Percentiles rank a stretch among this genome's conserved stretches.
Conservation (phyloP, 2,888 invertebrate genomes). For the Polydrusus pterygomalis region DNA sequence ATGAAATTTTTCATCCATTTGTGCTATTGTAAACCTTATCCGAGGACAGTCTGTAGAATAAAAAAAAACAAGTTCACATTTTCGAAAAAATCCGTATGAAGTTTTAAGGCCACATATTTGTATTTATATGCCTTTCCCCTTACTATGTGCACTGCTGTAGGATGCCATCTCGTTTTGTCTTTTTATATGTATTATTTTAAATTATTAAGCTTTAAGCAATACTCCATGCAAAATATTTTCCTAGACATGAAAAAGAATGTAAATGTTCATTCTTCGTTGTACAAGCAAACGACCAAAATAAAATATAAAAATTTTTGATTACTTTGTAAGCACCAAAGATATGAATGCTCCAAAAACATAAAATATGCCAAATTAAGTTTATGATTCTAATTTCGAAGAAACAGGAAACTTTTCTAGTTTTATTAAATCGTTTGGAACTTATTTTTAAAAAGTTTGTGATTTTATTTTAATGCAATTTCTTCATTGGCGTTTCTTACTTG, state of each 20-base stretch:
- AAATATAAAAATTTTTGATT: conserved; percentile 51
- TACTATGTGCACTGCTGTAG: too few species aligned
- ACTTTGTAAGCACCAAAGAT: conserved; percentile 41
- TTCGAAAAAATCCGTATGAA: too few species aligned
- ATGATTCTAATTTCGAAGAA: conserved; percentile 39
- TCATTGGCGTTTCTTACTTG: background rate
- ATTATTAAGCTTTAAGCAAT: background rate
- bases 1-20: too few species aligned
- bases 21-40: too few species aligned
- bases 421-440: conserved; percentile 30
- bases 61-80: too few species aligned
- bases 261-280: conserved; percentile 2
- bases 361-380: conserved; percentile 52
- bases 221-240: conserved; percentile 8
- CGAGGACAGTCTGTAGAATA: too few species aligned
- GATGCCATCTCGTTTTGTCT: too few species aligned
- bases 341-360: conserved; percentile 39
- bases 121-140: too few species aligned
- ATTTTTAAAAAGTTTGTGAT: conserved; percentile 21
- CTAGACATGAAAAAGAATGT: background rate
- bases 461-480: background rate
- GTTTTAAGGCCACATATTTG: too few species aligned
- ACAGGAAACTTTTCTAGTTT: conserved; percentile 38
- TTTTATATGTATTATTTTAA: background rate
- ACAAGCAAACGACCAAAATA: conserved; percentile 21